Evolutionary conservation across 1,140 invertebrate species (phyloP), one percentile per base, ranked within the genome.

Genomic region (Diachasmimorpha longicaudata): DNA sequence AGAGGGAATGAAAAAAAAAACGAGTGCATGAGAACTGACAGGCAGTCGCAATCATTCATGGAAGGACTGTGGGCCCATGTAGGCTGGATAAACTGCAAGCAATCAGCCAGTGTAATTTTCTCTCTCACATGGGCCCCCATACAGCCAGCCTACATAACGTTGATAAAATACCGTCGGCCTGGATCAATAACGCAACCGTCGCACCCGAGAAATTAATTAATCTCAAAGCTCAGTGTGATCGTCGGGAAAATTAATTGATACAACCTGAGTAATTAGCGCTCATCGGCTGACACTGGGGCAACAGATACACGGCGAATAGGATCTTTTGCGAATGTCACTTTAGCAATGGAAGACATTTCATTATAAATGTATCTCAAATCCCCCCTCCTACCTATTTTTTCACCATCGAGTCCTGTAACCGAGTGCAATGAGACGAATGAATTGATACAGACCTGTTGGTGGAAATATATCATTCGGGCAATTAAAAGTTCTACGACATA

Each of bases 231-330:
- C 68, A n/a, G 69, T 71, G 71, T 76, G 79, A 81, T 82, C 79
- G 75, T 79, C 79, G 73, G 44, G 70, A 80, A 78, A 81, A 83
- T 83, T 83, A 83, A 83, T 83, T 82, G 78, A 79, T 80, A 81
- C 73, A 46, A 46, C 55, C 76, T 78, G 78, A 75, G 77, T 81
- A 81, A 83, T 83, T 80, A 82, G 77, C 55, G 55, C 52, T 67
- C 66, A 74, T 70, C 37, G 72, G 36, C 66, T 76, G 77, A 75
- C 68, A 66, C 21, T 71, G 52, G 19, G 63, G 36, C 19, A 25
- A 19, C 23, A 3, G 31, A 31, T 31, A 31, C 31, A 37, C 5
- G 58, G 21, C 39, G 55, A 72, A 71, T 39, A 37, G 63, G 19
- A 48, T 71, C 10, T 31, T 72, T 72, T 55, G 25, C 58, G 19